Percentiles rank a stretch among this genome's conserved stretches.
Conservation (phyloP, 2,113 vertebrate genomes). For the Vombatus ursinus region DNA sequence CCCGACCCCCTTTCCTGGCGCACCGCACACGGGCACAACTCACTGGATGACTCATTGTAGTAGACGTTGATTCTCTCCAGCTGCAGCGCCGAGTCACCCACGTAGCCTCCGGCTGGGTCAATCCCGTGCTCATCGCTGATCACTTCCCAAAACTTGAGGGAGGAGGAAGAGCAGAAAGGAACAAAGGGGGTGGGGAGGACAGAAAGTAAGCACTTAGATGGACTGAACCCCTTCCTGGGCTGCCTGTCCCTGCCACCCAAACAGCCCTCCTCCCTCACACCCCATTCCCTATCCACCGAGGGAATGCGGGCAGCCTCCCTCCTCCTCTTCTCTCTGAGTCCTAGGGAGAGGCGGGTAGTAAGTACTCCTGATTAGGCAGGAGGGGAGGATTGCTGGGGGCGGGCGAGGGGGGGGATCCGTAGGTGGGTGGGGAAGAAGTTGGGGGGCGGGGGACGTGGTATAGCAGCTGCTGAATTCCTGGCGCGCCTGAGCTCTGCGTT, state of each 20-base stretch:
- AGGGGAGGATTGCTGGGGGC: too few relatives aligned
- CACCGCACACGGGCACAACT: constrained; percentile 73
- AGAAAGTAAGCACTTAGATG: background rate
- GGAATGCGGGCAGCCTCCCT: background rate
- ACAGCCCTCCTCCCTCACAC: background rate
- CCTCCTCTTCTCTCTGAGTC: background rate
- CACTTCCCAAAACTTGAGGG: constrained; percentile 93
- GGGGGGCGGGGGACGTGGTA: too few relatives aligned
- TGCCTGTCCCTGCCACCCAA: background rate
- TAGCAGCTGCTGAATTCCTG: constrained; percentile 23
- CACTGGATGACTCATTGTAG: constrained; percentile 95
- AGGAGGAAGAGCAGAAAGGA: constrained; percentile 1
- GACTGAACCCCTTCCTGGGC: background rate
- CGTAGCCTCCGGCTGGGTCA: constrained; percentile 91
- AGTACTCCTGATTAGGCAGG: background rate
- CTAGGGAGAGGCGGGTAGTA: background rate
- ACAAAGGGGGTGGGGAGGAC: background rate
- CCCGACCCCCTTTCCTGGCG: background rate
- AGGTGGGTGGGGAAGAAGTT: background rate
- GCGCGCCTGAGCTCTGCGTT: background rate
- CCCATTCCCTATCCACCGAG: background rate
- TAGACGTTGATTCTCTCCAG: constrained; percentile 95
- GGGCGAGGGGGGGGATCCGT: background rate
- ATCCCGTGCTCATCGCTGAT: constrained; percentile 96
- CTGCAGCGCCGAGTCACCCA: constrained; percentile 92